Base-by-base conservation (phyloP, 2,113 vertebrate species). In the Phylloscopus whistleri region DNA sequence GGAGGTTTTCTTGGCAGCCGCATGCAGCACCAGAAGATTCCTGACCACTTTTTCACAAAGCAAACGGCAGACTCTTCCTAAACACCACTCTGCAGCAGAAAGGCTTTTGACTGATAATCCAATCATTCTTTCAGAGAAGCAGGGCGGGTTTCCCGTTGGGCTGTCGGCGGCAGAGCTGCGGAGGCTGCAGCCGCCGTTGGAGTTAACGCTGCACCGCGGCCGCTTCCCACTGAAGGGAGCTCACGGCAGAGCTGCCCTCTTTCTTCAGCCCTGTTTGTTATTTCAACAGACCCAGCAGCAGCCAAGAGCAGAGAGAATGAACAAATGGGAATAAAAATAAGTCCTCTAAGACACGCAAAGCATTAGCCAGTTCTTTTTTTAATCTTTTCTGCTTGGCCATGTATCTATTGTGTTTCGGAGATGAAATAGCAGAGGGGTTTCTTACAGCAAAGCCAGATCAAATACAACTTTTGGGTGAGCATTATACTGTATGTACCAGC, bases 291-390 rank as follows among this genome's bases (percentile, higher is more conserved):
- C 68, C 69, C 73, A 78, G 83, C 10, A 4, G 93, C 86, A 93
- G 84, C 89, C 95, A 94, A 43, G 52, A 89, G 86, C 19, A 24
- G 55, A 79, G 51, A 72, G 64, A 89, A 92, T 2, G 58, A 92
- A 84, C 62, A 92, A 96, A 86, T 39, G 83, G 73, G 91, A 94
- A 82, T 93, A 86, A 92, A 94, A 96, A 90, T 90, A 91, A 89
- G 67, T 72, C 66, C 82, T 96, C 77, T 67, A 89, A 92, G 78
- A 79, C 44, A 63, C 5, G 10, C 46, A 77, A 79, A 76, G 73
- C 84, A 51, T 60, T 46, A 73, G 80, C 41, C 41, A 43, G 21
- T 56, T 60, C 52, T 44, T 87, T 85, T 67, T 76, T 70, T 11
- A 23, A 76, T 73, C 60, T 46, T 87, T 87, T 78, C 58, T 74